Evolutionary conservation across 2,797 vertebrate species (phyloP), one percentile per base, ranked within the genome.

Genomic region (Silurus aristotelis): DNA sequence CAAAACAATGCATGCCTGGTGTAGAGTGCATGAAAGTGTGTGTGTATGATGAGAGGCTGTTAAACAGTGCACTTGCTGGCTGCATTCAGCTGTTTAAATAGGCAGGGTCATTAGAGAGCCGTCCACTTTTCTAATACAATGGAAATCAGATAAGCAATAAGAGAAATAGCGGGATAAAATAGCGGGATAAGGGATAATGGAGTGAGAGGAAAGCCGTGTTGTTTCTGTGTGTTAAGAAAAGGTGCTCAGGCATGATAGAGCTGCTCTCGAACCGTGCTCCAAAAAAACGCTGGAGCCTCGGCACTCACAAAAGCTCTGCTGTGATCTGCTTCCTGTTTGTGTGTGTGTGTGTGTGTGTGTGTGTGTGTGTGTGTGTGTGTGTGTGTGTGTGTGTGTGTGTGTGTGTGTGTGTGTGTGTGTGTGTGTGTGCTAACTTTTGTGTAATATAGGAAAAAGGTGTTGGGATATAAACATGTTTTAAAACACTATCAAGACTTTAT

Each of bases 311-410:
- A 84, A 78, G 86, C 83, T 38, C 77, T 63, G 66, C 67, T 88
- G 87, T 90, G 85, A 85, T 82, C 85, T 85, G 88, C 86, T 92
- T 92, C 89, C 88, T 92, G 83, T 67, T 81, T 75, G 61, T 85
- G 61, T 70, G 13, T 56, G 25, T 63, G 17, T 72, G 56, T 80
- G 78, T 80, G 61, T 93, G 61, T 55, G 76, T 79, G 25, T 58
- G 64, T 55, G 80, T 82, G 84, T 72, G 58, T 85, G 55, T 76
- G 67, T 38, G 38, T 38, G 38, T 38, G 38, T 38, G 38, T 38
- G 38, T 38, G 38, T 38, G 38, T 38, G 38, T 38, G 38, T 38
- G 38, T 38, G 38, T 38, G 31, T 38, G 2, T 38, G 31, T 38
- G 31, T 38, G 31, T 72, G 64, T 55, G 80, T 82, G 84, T 64